A percentile compares a stretch with the other conserved stretches of the same genome.
Evolutionary conservation across 1,140 invertebrate species (phyloP).

Genomic region (Mycetomoellerius zeteki): DNA sequence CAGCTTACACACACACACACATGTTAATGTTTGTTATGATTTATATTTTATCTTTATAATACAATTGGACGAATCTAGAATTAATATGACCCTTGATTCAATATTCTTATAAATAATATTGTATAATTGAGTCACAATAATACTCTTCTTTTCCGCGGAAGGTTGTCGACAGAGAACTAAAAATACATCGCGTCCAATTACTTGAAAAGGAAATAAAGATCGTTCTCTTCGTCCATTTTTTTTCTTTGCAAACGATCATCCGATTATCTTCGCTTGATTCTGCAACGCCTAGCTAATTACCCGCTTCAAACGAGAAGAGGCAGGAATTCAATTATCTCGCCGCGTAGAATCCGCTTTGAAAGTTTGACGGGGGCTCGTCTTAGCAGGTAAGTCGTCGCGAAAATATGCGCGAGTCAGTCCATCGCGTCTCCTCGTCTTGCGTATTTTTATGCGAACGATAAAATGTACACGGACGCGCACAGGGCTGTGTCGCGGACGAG

Average conservation of each 20-base stretch:
- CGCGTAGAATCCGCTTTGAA: conserved; percentile 45
- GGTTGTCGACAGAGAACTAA: conserved; percentile 7
- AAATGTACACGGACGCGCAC: conserved; percentile 38
- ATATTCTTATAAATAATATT: conserved; percentile 38
- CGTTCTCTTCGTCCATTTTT: conserved; percentile 5
- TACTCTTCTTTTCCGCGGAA: neutral
- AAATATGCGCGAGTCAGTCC: conserved; percentile 53
- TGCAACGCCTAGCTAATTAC: conserved; percentile 60
- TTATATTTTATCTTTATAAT: neutral
- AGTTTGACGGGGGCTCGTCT: conserved; percentile 55
- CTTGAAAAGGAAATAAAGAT: conserved; percentile 58
- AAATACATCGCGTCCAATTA: conserved; percentile 54
- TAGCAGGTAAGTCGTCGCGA: conserved; percentile 25
- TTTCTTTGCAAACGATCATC: conserved; percentile 40
- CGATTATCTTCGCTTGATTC: conserved; percentile 57
- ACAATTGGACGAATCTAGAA: conserved; percentile 8
- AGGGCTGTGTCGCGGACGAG: conserved; percentile 54
- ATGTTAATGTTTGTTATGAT: neutral
- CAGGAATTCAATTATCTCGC: conserved; percentile 57
- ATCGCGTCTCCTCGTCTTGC: conserved; percentile 1
- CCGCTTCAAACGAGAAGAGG: conserved; percentile 58
- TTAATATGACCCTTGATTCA: conserved; percentile 7
- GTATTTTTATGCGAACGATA: conserved; percentile 50
- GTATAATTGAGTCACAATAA: conserved; percentile 37
- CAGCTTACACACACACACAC: neutral